Base-by-base conservation (phyloP, 2,888 invertebrate genomes). In the Pandemis corylana region DNA sequence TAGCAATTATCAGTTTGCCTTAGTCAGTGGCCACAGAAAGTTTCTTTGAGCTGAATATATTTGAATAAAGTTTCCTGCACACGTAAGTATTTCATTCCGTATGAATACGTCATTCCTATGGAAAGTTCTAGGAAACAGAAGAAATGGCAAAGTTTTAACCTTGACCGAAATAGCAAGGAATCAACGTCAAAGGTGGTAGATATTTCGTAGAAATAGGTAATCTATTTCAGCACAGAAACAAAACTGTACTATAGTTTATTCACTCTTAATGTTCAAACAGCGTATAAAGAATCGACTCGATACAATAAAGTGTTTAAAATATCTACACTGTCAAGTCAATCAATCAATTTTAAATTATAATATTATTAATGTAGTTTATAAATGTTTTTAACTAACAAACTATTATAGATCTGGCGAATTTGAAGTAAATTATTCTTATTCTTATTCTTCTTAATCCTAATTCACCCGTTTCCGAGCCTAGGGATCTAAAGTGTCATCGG, bases 41-140 rank as follows among this genome's bases (percentile, higher is more conserved):
- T 59, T 59, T 59, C 28, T 59, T 28, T 59, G 59, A 59, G 28
- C 12, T 59, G 28, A 59, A 59, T 59, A 59, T 10, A 59, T 28
- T 59, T 59, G 59, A 59, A 59, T 59, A 12, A 59, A 59, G 12
- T 59, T 28, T 28, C 12, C 12, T 59, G 28, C 12, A 28, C 20
- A 59, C 28, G 28, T 12, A 59, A 59, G 59, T 28, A 59, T 2
- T 59, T 28, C 59, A 59, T 56, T 56, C 20, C 56, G 20, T 20
- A 56, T 20, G 56, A 56, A 56, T 56, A 9, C 20, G 10, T 28
- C 59, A 59, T 59, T 59, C 5, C 20, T 15, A 28, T 28, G 20
- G 28, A 59, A 59, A 59, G 12, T 28, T 59, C 28, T 28, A 59
- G 28, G 5, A 28, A 59, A 28, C 59, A 2, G 59, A 12, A 59